Evolutionary conservation across 2,888 invertebrate species (phyloP), one percentile per base, ranked within the genome.

Genomic region (Drosophila acutilabella): DNA sequence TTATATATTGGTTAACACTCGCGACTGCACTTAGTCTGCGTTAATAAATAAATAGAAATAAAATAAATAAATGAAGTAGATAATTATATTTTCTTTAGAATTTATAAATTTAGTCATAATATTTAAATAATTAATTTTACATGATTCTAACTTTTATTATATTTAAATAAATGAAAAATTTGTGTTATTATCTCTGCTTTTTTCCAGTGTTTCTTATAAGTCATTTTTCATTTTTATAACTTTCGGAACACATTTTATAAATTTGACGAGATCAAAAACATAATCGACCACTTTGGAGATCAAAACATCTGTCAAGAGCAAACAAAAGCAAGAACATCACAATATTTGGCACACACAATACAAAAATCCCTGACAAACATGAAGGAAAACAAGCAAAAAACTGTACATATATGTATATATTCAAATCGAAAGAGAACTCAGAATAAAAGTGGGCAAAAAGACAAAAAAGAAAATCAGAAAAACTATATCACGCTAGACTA

Each of bases 321-420:
- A 78, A 68, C 73, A 66, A 72, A 74, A 61, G 78, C 65, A 33
- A 51, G 48, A 53, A 58, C 52, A 68, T 82, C 78, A 78, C 23
- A 74, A 64, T 69, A 78, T 78, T 85, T 85, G 83, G 80, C 83
- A 78, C 52, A 78, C 52, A 71, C 60, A 59, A 50, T 65, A 7
- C 40, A 40, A 65, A 58, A 52, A 71, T 26, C 52, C 45, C 75
- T 73, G 73, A 67, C 66, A 81, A 78, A 68, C 64, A 71, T 48
- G 56, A 73, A 52, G 18, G 30, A 36, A 45, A 40, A 41, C 40
- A 50, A 36, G 54, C 14, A 44, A 52, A 51, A 40, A 36, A 48
- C 33, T 45, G 52, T 11, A 60, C 23, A 47, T n/a, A 40, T 4
- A 2, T 5, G 36, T 33, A 52, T n/a, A 5, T 30, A 8, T 8